Evolutionary conservation across 2,797 vertebrate species (phyloP), one percentile per base, ranked within the genome.

Genomic region (Aldrovandia affinis): DNA sequence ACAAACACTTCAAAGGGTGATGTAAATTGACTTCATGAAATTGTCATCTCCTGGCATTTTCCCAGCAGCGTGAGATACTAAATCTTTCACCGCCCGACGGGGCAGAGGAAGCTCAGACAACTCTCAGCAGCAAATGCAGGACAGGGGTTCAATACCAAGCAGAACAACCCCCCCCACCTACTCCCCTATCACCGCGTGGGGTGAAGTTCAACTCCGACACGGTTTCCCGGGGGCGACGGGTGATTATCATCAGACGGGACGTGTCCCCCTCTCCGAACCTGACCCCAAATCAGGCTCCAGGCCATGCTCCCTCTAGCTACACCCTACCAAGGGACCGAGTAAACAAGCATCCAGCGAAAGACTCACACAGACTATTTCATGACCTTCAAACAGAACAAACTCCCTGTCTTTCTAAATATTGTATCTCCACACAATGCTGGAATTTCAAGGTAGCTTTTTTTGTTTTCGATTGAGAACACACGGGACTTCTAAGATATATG

Each of bases 71-170:
- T 86, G 86, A 85, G 0, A 65, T 87, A 85, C 88, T 92, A 89
- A 92, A 93, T 92, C 89, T 92, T 93, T 92, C 86, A 93, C 81
- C 78, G 54, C 81, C 73, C 7, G 79, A 68, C 54, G 28, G 44
- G 59, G 83, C 25, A 30, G 30, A 73, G 54, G 65, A 86, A 75
- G 50, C 79, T 78, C 84, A 73, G 70, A 81, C 84, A 81, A 81
- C 81, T 25, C 36, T n/a, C 44, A 12, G 33, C 20, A n/a, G 52
- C 73, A 59, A 70, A 22, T 52, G 14, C 52, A 36, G 75, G 59
- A 77, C 63, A 81, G 70, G 80, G 81, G 83, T 80, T 86, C 87
- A 68, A 88, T 83, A 88, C 73, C 54, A 47, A 10, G 79, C 82
- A 55, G 81, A 61, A 6, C 52, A 12, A 30, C n/a, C 36, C 25